Evolutionary conservation across 2,797 vertebrate genomes (phyloP).

Genomic region (Muraenolepis orangiensis): DNA sequence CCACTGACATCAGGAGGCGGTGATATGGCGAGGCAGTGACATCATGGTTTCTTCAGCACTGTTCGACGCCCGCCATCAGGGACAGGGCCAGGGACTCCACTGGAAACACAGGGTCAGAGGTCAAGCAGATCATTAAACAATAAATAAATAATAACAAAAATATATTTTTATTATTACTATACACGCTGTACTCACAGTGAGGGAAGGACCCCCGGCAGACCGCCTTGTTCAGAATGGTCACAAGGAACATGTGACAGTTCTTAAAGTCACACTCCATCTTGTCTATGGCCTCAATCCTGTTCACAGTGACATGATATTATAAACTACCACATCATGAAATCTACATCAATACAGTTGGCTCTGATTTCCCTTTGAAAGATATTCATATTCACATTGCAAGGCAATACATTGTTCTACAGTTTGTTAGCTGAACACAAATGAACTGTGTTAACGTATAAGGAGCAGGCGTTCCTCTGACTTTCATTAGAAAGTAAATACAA

Average conservation of each 20-base stretch:
- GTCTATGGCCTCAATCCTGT: slow-evolving; percentile 94
- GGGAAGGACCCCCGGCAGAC: slow-evolving; percentile 97
- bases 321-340: not conserved
- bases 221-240: slow-evolving; percentile 95
- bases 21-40: no score
- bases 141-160: not conserved
- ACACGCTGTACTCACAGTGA: slow-evolving; percentile 83
- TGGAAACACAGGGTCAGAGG: slow-evolving; percentile 50
- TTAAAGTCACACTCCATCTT: slow-evolving; percentile 99
- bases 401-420: not conserved
- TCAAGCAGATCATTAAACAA: not conserved
- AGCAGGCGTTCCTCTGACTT: not conserved
- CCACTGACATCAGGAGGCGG: no score
- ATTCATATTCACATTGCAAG: no score
- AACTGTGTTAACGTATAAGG: not conserved
- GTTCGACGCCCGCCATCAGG: slow-evolving; percentile 96
- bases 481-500: not conserved
- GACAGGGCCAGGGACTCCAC: slow-evolving; percentile 97
- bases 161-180: not conserved
- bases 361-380: no score
- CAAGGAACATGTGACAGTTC: slow-evolving; percentile 98
- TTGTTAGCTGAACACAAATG: not conserved
- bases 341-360: no score
- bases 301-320: not conserved
- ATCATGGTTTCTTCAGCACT: slow-evolving; percentile 71